Conservation (phyloP, 2,888 invertebrate genomes). For the Clanis bilineata region DNA sequence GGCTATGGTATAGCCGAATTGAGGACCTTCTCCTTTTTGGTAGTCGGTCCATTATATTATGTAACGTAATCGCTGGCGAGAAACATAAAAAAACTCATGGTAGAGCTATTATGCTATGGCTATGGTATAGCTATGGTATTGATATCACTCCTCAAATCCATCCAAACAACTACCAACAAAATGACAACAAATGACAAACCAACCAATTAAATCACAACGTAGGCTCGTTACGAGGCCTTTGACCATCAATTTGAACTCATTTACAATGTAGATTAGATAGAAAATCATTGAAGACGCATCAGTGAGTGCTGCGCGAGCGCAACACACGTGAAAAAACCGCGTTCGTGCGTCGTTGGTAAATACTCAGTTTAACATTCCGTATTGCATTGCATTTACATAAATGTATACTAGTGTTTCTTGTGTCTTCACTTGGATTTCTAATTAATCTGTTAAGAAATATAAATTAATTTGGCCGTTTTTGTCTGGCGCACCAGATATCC, state of each 20-base stretch:
- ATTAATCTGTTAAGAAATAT: too few relatives aligned
- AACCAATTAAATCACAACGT: slow-evolving; percentile 29
- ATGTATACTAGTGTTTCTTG: neutral
- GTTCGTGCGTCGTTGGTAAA: slow-evolving; percentile 14
- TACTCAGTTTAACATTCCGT: slow-evolving; percentile 7
- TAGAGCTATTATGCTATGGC: too few relatives aligned
- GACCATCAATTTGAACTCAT: slow-evolving; percentile 31
- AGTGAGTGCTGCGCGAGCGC: neutral
- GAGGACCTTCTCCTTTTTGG: too few relatives aligned
- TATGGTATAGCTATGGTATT: too few relatives aligned
- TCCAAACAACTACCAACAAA: neutral
- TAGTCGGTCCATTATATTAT: too few relatives aligned
- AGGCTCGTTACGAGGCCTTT: slow-evolving; percentile 36
- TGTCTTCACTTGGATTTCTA: neutral
- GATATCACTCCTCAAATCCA: too few relatives aligned
- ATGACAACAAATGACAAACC: neutral
- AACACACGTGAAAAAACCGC: slow-evolving; percentile 9
- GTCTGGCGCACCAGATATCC: too few relatives aligned
- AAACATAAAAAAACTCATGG: too few relatives aligned
- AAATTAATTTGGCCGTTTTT: too few relatives aligned
- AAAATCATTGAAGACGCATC: slow-evolving; percentile 12
- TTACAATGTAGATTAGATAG: slow-evolving; percentile 17
- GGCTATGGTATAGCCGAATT: too few relatives aligned
- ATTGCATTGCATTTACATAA: slow-evolving; percentile 2
- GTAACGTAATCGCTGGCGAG: too few relatives aligned